Evolutionary conservation across 2,113 vertebrate species (phyloP).

Genomic region (Propithecus coquereli): DNA sequence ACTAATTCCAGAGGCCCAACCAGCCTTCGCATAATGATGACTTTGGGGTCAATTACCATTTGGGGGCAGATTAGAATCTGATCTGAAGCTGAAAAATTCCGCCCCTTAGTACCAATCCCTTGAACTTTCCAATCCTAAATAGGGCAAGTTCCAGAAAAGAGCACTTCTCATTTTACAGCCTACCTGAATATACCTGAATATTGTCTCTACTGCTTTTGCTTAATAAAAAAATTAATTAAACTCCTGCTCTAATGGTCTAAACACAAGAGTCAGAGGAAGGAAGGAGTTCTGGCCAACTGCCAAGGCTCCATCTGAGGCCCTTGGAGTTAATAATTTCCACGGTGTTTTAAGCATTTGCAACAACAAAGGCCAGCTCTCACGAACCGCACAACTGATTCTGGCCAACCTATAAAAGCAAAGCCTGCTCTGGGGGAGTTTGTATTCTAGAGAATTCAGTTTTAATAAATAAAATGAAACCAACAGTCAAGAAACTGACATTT

Average conservation of each 20-base stretch:
- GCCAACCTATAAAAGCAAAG: not conserved
- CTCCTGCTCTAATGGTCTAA: not conserved
- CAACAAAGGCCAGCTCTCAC: not conserved
- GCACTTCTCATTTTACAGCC: not conserved
- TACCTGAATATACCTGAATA: not conserved
- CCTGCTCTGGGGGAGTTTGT: not conserved
- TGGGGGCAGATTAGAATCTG: slow-evolving; percentile 27
- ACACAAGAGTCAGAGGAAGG: not conserved
- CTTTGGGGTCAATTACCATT: not conserved
- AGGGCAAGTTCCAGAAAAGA: not conserved
- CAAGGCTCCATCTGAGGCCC: not conserved
- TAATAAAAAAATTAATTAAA: slow-evolving; percentile 44
- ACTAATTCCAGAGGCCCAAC: slow-evolving; percentile 19
- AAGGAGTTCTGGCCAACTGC: not conserved
- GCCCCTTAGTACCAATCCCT: not conserved
- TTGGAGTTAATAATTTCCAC: not conserved
- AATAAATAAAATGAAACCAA: slow-evolving; percentile 3
- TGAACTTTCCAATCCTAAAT: not conserved
- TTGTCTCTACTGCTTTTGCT: not conserved
- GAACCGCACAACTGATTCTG: not conserved
- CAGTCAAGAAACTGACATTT: not conserved
- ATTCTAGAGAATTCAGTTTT: not conserved
- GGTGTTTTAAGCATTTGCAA: not conserved
- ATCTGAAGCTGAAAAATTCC: slow-evolving; percentile 12
- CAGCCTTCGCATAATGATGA: not conserved